Evolutionary conservation across 2,888 invertebrate genomes (phyloP).

Genomic region (Pachliopta kotzebuea): DNA sequence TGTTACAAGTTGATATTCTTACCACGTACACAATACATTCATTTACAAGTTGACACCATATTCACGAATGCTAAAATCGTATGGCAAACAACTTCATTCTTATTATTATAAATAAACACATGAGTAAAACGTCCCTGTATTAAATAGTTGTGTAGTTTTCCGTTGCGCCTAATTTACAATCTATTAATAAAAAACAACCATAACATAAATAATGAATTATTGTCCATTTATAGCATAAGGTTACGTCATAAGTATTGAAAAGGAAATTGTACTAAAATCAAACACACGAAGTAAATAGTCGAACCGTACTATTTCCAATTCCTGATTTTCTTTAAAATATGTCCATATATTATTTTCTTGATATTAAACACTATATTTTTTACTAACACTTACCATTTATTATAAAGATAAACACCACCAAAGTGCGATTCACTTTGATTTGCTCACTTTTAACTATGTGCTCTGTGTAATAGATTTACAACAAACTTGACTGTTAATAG

Average conservation of each 20-base stretch:
- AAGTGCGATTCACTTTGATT: too few relatives aligned
- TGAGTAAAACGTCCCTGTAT: neutral
- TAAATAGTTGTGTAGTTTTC: neutral
- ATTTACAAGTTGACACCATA: slow-evolving; percentile 1
- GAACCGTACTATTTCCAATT: neutral
- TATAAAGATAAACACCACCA: too few relatives aligned
- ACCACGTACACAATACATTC: slow-evolving; percentile 2
- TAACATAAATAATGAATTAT: neutral
- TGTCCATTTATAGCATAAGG: neutral
- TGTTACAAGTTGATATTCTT: neutral
- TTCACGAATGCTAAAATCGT: slow-evolving; percentile 2
- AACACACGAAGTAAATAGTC: neutral
- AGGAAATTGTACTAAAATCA: neutral
- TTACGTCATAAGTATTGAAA: neutral
- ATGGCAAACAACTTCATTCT: slow-evolving; percentile 4
- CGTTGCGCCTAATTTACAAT: neutral
- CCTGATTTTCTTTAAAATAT: neutral
- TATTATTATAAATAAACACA: slow-evolving; percentile 2
- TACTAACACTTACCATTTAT: too few relatives aligned
- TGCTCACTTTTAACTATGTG: too few relatives aligned
- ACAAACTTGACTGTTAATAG: too few relatives aligned
- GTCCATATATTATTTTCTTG: too few relatives aligned
- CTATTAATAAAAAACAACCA: neutral
- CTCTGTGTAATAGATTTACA: too few relatives aligned
- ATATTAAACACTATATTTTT: too few relatives aligned